Conservation (phyloP, 1,140 invertebrate species). For the Diploscapter pachys region DNA sequence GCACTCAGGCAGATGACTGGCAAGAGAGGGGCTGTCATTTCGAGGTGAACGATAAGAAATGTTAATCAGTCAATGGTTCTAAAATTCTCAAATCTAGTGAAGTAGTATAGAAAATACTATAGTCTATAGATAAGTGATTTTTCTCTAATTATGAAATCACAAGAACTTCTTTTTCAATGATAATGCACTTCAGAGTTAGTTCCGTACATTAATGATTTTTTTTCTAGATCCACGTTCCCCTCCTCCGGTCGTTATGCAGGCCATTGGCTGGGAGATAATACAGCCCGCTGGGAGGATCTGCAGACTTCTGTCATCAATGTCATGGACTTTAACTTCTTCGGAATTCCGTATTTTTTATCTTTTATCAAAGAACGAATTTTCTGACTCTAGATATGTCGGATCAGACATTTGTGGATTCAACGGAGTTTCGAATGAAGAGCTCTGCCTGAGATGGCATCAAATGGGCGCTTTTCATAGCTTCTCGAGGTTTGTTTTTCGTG, state of each 20-base stretch:
- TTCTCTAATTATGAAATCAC: too few relatives aligned
- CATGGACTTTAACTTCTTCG: constrained; percentile 34
- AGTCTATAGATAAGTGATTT: too few relatives aligned
- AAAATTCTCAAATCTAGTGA: not conserved
- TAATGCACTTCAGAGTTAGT: too few relatives aligned
- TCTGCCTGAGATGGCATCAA: constrained; percentile 55
- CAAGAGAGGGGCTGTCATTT: constrained; percentile 33
- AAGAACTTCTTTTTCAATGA: too few relatives aligned
- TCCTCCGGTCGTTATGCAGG: constrained; percentile 77
- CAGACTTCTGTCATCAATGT: constrained; percentile 60
- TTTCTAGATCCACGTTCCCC: constrained; percentile 71
- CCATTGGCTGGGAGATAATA: constrained; percentile 83
- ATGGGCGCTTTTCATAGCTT: constrained; percentile 65
- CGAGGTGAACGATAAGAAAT: not conserved
- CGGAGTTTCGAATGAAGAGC: constrained; percentile 56
- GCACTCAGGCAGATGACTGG: constrained; percentile 33
- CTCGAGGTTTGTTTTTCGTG: constrained; percentile 34
- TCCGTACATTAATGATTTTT: not conserved
- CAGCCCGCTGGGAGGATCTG: constrained; percentile 62
- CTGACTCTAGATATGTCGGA: constrained; percentile 46
- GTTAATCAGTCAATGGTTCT: too few relatives aligned
- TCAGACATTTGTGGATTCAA: constrained; percentile 62
- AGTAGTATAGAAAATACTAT: not conserved
- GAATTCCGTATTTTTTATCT: constrained; percentile 24
- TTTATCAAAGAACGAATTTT: constrained; percentile 57